Evolutionary conservation across 2,113 vertebrate genomes (phyloP).

Genomic region (Setophaga coronata): DNA sequence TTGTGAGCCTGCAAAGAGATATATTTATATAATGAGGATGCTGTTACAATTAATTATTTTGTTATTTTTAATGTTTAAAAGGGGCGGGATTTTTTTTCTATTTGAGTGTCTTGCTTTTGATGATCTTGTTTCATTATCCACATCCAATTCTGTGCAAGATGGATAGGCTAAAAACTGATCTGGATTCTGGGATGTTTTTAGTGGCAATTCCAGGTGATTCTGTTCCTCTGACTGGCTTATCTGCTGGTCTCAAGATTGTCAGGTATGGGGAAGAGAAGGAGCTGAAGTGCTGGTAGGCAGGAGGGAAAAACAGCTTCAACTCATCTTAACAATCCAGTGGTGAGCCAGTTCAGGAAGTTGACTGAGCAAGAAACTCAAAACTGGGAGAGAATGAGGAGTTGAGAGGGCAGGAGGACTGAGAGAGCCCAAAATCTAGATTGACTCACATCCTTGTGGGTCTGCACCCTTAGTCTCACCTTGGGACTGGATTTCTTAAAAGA

Average conservation of each 20-base stretch:
- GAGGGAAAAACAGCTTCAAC: not conserved
- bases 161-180: not conserved
- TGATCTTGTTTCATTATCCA: not conserved
- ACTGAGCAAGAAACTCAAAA: not conserved
- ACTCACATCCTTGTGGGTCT: not conserved
- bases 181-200: not conserved
- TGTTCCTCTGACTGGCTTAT: not conserved
- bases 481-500: not conserved
- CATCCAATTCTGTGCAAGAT: not conserved
- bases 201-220: not conserved
- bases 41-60: not conserved
- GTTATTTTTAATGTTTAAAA: not conserved
- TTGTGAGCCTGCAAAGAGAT: not conserved
- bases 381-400: not conserved
- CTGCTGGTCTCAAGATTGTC: not conserved
- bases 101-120: not conserved
- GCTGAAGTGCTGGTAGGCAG: not conserved
- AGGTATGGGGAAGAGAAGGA: not conserved
- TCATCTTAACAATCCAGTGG: not conserved
- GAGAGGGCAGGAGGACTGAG: not conserved
- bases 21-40: not conserved
- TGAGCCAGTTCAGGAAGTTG: not conserved
- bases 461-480: not conserved
- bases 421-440: not conserved
- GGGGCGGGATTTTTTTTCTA: rapidly evolving